Evolutionary conservation across 1,140 invertebrate species (phyloP).

Genomic region (Eupristina koningsbergeri): DNA sequence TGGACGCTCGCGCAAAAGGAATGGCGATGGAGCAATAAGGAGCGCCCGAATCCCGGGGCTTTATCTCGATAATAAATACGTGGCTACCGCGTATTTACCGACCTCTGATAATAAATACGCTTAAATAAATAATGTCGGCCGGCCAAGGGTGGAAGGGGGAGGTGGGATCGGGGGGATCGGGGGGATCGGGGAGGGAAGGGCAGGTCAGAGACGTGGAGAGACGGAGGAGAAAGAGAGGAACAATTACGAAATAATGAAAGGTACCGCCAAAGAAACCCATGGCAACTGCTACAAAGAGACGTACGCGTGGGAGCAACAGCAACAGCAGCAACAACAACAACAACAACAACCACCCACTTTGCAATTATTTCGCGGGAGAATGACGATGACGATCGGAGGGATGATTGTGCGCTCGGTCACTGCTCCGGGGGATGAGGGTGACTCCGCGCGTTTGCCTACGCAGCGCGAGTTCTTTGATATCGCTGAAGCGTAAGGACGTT

Average conservation of each 20-base stretch:
- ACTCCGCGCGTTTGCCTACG: background rate
- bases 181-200: background rate
- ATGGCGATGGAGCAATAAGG: conserved; percentile 56
- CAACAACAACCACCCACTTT: background rate
- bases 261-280: conserved; percentile 36
- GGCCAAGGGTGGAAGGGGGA: too few species aligned
- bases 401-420: conserved; percentile 53
- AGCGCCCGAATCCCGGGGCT: conserved; percentile 54
- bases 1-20: conserved; percentile 60
- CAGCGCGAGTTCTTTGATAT: conserved; percentile 64
- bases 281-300: conserved; percentile 1
- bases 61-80: conserved; percentile 68
- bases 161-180: background rate
- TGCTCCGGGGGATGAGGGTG: background rate
- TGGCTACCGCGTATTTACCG: conserved; percentile 65
- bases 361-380: conserved; percentile 35
- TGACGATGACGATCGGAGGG: conserved; percentile 54
- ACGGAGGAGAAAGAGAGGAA: conserved; percentile 51
- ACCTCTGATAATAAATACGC: conserved; percentile 62
- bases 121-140: conserved; percentile 60
- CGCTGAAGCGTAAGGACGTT: conserved; percentile 66
- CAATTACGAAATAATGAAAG: conserved; percentile 53
- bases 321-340: too few species aligned
- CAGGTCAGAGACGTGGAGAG: conserved; percentile 14
- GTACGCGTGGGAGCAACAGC: too few species aligned